Base-by-base conservation (phyloP, 1,140 invertebrate species). In the Magallana ariakensis region DNA sequence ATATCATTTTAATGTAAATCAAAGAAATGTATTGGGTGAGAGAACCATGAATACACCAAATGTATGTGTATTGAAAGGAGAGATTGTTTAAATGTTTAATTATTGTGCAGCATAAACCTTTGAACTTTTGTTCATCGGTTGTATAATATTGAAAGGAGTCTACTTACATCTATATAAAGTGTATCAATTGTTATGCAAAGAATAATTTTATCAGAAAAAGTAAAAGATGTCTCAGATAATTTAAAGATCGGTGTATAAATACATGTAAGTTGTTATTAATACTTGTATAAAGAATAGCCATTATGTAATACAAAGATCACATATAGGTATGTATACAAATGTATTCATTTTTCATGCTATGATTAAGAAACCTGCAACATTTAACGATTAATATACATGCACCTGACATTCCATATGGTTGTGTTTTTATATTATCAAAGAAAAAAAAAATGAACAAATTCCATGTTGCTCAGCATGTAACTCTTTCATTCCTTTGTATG, bases 171-270 rank as follows among this genome's bases (percentile, higher is more conserved):
- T 15, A 62, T 62, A 26, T 70, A 70, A 26, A 26, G 33, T 75
- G 66, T 26, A 26, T 75, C 15, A 33, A 75, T 19, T 22, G 9
- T 75, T 22, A 13, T 75, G 5, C 22, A 75, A 75, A 4, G 58
- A 62, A 26, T 75, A 75, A 15, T 46, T 70, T 22, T 70, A 9
- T 70, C 33, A 75, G 22, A 22, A 75, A 75, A 75, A 26, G 22
- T 26, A 75, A 75, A 75, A 13, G 66, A 75, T 75, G 66, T 75
- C 66, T 75, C 66, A 75, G 11, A 13, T 75, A 33, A 26, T 75
- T 33, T 75, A 75, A 46, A 75, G 26, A 75, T 26, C n/a, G 62
- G 6, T 70, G 66, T 75, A 26, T 22, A 22, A 11, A 70, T 26
- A 75, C 19, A 11, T 13, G 13, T 26, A 19, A 22, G 19, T 46